Evolutionary conservation across 1,140 invertebrate genomes (phyloP).

Genomic region (Piezodorus guildinii): DNA sequence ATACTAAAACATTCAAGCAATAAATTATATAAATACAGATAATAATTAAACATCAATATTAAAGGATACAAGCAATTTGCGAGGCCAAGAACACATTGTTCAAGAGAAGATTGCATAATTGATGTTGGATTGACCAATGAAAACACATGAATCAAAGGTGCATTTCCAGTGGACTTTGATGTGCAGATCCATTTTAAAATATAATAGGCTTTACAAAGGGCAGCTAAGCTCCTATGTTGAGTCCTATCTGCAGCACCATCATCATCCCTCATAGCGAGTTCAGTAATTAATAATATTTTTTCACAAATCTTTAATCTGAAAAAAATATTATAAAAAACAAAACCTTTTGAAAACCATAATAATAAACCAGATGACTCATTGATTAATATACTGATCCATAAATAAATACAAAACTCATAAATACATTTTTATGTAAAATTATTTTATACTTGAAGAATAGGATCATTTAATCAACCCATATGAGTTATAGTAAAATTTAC

Average conservation of each 20-base stretch:
- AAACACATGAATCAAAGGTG: slow-evolving; percentile 15
- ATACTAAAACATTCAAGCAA: no score
- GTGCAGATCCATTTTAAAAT: slow-evolving; percentile 13
- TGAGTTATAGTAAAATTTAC: no score
- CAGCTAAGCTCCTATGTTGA: neutral
- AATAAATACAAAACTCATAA: no score
- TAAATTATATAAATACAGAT: no score
- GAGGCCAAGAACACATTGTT: slow-evolving; percentile 10
- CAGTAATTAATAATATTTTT: slow-evolving; percentile 11
- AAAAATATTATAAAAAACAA: neutral
- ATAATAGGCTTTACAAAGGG: slow-evolving; percentile 18
- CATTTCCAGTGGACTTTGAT: slow-evolving; percentile 15
- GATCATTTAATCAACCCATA: no score
- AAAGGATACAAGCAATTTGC: slow-evolving; percentile 18
- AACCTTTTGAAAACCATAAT: no score
- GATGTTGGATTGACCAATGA: neutral
- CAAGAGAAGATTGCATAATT: slow-evolving; percentile 11
- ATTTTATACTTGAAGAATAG: no score
- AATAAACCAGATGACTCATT: no score
- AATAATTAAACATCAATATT: neutral
- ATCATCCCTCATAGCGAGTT: neutral
- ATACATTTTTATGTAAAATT: no score
- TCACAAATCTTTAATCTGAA: slow-evolving; percentile 15
- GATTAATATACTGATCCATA: no score
- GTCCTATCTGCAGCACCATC: neutral